Conservation (phyloP, 2,888 invertebrate genomes). For the Hymenopus coronatus region DNA sequence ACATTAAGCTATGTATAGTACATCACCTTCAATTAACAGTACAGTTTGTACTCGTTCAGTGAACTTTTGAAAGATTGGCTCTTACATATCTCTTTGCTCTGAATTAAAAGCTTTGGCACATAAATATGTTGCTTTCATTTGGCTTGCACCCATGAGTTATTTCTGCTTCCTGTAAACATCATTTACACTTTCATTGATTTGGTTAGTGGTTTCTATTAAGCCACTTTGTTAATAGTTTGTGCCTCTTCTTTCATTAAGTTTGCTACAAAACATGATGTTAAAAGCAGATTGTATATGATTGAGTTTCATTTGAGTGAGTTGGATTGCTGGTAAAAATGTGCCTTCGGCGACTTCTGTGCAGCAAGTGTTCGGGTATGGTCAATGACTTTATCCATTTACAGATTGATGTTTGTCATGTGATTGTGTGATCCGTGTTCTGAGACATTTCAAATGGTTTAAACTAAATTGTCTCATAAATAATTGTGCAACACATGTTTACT, state of each 20-base stretch:
- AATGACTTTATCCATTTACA: not conserved
- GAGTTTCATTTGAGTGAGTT: not conserved
- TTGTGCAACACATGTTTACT: not conserved
- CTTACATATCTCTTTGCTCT: not conserved
- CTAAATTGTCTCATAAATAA: not conserved
- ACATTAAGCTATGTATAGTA: not conserved
- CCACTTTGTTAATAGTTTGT: not conserved
- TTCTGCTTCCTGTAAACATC: not conserved
- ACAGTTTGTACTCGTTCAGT: not conserved
- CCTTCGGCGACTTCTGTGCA: conserved; percentile 53
- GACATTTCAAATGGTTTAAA: not conserved
- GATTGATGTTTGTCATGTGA: not conserved
- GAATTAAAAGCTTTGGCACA: not conserved
- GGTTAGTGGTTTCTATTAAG: not conserved
- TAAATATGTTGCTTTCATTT: not conserved
- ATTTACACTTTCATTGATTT: not conserved
- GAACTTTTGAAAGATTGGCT: not conserved
- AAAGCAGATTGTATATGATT: not conserved
- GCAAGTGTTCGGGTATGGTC: conserved; percentile 55
- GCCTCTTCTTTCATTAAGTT: not conserved
- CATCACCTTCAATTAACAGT: not conserved
- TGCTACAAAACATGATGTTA: not conserved
- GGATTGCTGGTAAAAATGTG: conserved; percentile 43
- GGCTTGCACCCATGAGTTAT: not conserved
- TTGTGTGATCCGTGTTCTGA: not conserved